phyloP scores from a whole-genome alignment of 1,140 invertebrate species.

The Latrodectus geometricus region DNA sequence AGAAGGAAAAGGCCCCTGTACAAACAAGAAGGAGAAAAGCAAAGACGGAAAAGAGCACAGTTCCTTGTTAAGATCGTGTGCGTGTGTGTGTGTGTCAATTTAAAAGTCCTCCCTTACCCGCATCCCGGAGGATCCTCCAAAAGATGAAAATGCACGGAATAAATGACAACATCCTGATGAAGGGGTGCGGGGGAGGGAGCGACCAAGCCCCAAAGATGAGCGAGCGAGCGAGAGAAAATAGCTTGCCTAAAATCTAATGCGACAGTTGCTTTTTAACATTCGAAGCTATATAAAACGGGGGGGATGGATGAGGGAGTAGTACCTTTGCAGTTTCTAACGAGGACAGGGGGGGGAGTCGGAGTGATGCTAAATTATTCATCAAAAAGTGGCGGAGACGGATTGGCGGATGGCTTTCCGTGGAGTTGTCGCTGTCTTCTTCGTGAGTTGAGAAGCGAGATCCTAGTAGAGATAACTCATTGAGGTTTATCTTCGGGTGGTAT shows the following conservation, averaged over 20 bases:
- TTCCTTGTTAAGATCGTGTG: constrained; percentile 54
- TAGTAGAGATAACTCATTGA: constrained; percentile 19
- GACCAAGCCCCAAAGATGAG: constrained; percentile 1
- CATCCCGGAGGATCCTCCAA: constrained; percentile 50
- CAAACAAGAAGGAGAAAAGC: constrained; percentile 50
- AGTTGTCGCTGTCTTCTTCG: background rate
- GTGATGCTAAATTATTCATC: constrained; percentile 59
- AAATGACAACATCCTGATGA: constrained; percentile 61
- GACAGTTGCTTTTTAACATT: constrained; percentile 59
- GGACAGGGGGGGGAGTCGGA: background rate
- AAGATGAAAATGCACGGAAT: constrained; percentile 61
- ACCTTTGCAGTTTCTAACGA: constrained; percentile 28
- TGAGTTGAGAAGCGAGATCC: background rate
- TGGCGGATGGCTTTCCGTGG: background rate
- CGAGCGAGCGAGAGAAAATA: constrained; percentile 22
- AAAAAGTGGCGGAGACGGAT: constrained; percentile 36
- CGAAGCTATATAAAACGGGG: constrained; percentile 9
- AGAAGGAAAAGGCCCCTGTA: constrained; percentile 41
- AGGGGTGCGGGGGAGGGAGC: constrained; percentile 15
- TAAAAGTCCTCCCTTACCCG: constrained; percentile 50
- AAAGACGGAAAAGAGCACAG: background rate
- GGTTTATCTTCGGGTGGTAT: constrained; percentile 47
- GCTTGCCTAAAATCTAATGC: constrained; percentile 62
- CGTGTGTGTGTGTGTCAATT: constrained; percentile 47
- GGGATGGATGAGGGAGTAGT: background rate